Percentiles rank a stretch among this genome's conserved stretches.
Evolutionary conservation across 2,888 invertebrate genomes (phyloP).

Genomic region (Drosophila pseudotalamancana): DNA sequence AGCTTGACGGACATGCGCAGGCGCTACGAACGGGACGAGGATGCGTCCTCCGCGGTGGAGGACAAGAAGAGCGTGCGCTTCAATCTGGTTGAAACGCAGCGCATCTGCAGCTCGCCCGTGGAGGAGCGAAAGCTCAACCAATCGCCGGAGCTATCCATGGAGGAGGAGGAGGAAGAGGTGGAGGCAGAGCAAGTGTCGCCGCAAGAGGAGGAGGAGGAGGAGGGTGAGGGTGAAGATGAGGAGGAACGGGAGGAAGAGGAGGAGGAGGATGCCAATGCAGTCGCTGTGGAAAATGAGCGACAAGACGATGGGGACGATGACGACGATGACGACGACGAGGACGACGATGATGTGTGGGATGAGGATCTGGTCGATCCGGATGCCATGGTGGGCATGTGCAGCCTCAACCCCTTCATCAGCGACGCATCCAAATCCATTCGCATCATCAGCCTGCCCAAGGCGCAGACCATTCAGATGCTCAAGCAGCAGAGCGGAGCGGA

Average conservation of each 20-base stretch:
- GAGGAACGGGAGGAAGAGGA: conserved; percentile 67
- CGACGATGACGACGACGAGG: conserved; percentile 68
- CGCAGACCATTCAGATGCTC: conserved; percentile 77
- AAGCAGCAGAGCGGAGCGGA: conserved; percentile 61
- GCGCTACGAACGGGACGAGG: conserved; percentile 69
- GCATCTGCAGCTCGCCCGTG: conserved; percentile 67
- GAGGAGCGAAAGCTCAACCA: conserved; percentile 75
- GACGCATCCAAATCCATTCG: conserved; percentile 84
- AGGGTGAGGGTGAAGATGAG: conserved; percentile 70
- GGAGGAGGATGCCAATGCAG: conserved; percentile 60
- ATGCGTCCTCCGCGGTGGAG: conserved; percentile 83
- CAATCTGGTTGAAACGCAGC: conserved; percentile 84
- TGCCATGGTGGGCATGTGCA: conserved; percentile 67
- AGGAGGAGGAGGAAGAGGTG: conserved; percentile 62
- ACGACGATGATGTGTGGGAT: conserved; percentile 74
- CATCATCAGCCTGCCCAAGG: conserved; percentile 82
- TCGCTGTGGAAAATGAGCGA: conserved; percentile 29
- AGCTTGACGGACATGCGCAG: conserved; percentile 83
- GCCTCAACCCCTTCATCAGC: conserved; percentile 74
- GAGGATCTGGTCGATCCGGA: conserved; percentile 73
- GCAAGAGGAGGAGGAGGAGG: conserved; percentile 64
- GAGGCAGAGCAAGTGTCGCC: conserved; percentile 70
- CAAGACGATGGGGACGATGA: conserved; percentile 78
- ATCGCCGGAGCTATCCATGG: conserved; percentile 78
- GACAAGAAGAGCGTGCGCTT: conserved; percentile 91